phyloP scores from a whole-genome alignment of 2,888 invertebrate genomes.

The Diloba caeruleocephala region DNA sequence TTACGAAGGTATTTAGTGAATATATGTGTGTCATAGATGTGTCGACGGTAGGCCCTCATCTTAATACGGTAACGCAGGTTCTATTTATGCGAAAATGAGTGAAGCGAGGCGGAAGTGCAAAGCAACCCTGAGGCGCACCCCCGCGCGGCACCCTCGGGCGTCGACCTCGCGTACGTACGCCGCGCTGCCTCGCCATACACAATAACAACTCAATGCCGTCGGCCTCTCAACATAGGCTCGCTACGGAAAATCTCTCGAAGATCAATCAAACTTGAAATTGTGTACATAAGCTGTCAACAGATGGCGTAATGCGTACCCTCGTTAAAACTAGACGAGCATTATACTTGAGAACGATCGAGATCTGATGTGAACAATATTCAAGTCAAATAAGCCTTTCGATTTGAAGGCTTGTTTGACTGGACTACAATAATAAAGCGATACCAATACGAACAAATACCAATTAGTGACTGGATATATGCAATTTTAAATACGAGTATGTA shows the following conservation, averaged over 20 bases:
- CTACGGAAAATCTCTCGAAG: slow-evolving; percentile 61
- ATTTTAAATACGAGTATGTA: no score
- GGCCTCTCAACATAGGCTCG: slow-evolving; percentile 52
- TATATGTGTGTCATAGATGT: slow-evolving; percentile 6
- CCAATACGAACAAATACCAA: no score
- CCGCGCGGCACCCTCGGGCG: slow-evolving; percentile 69
- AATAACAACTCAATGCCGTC: slow-evolving; percentile 58
- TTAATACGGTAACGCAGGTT: slow-evolving; percentile 74
- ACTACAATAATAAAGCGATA: no score
- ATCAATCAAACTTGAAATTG: slow-evolving; percentile 59
- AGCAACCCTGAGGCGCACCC: slow-evolving; percentile 77
- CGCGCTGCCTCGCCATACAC: slow-evolving; percentile 53
- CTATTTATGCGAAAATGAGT: slow-evolving; percentile 87
- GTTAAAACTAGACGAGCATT: slow-evolving; percentile 5
- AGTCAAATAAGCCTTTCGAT: no score
- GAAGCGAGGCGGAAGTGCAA: slow-evolving; percentile 86
- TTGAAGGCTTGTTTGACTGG: no score
- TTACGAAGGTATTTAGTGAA: background rate
- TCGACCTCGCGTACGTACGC: slow-evolving; percentile 77
- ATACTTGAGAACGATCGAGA: slow-evolving; percentile 12
- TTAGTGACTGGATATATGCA: slow-evolving; percentile 6
- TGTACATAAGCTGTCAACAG: slow-evolving; percentile 47
- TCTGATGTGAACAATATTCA: slow-evolving; percentile 22
- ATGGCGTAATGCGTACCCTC: slow-evolving; percentile 26
- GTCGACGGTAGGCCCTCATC: slow-evolving; percentile 65